Evolutionary conservation across 1,140 invertebrate genomes (phyloP), one percentile per base, ranked within the genome.

Genomic region (Drosophila takahashii): DNA sequence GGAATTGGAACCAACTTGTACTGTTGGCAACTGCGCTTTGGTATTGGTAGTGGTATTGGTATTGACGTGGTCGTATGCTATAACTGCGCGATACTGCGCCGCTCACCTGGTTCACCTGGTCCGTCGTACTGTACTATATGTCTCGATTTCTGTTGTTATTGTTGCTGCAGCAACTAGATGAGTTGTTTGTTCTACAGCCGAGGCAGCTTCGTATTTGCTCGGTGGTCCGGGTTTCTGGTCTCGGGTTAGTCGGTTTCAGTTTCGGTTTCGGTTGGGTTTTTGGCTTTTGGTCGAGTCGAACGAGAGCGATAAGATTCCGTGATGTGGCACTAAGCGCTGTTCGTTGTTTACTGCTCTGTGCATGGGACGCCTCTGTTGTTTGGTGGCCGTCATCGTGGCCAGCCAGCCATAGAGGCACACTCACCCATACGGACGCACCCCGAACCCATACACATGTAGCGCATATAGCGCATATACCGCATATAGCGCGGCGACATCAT

Each of bases 261-360:
- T 53, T 50, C 47, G 47, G 47, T 32, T 65, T 77, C 57, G 54
- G 15, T 65, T 53, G 22, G 36, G 58, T 48, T 77, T 57, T 56
- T 39, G 53, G 39, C 67, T 61, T 45, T 51, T 34, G 48, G 48
- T 29, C 81, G 78, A 37, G 18, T 11, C 41, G 44, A 78, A 77
- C 70, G 76, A 81, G 73, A 79, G 84, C 83, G 83, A 87, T 87
- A 87, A 87, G 83, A 87, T 87, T 77, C 85, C 83, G 83, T 87
- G 83, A 87, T 87, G 83, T 87, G 83, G 83, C 83, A 87, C 83
- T 87, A 87, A 87, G 83, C 83, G 83, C 83, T 87, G 83, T 87
- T 87, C 83, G 76, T 72, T 87, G 83, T 87, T 87, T 87, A 87
- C 83, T 87, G 72, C 78, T 86, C 78, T 86, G 79, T 86, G 81